These are phyloP conservation scores for Halesus radiatus DNA, from an alignment of 1,140 invertebrate species.

Conservation along the genomic window DNA sequence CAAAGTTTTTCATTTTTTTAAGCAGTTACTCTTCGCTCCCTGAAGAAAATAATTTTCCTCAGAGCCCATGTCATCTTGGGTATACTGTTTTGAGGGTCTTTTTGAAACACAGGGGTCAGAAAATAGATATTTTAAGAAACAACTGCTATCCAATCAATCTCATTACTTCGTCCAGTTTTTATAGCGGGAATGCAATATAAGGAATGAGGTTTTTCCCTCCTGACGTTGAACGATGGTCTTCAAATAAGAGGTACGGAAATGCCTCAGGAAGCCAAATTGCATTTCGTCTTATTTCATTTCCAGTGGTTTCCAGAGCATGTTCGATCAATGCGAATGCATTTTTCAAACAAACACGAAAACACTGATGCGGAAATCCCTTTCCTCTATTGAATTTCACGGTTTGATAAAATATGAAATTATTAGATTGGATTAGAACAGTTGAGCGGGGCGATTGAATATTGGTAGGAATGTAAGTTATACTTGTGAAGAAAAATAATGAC, in stretches of 20 bases:
- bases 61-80: too few relatives aligned
- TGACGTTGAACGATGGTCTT: conserved; percentile 28
- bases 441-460: too few relatives aligned
- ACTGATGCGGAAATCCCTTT: neutral
- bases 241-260: conserved; percentile 27
- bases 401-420: neutral
- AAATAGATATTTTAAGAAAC: neutral
- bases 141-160: neutral
- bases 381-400: neutral
- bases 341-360: conserved; percentile 2
- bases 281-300: conserved; percentile 22
- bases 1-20: too few relatives aligned
- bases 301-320: conserved; percentile 6
- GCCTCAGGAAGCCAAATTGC: conserved; percentile 37
- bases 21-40: too few relatives aligned
- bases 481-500: too few relatives aligned
- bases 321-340: conserved; percentile 1
- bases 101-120: too few relatives aligned
- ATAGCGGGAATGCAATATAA: neutral
- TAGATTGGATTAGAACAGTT: too few relatives aligned
- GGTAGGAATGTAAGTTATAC: too few relatives aligned
- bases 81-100: too few relatives aligned
- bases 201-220: neutral
- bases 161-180: too few relatives aligned
- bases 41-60: too few relatives aligned